Percentiles rank a stretch among this genome's conserved stretches.
phyloP scores from a whole-genome alignment of 2,888 invertebrate species.

The Eupithecia insigniata region DNA sequence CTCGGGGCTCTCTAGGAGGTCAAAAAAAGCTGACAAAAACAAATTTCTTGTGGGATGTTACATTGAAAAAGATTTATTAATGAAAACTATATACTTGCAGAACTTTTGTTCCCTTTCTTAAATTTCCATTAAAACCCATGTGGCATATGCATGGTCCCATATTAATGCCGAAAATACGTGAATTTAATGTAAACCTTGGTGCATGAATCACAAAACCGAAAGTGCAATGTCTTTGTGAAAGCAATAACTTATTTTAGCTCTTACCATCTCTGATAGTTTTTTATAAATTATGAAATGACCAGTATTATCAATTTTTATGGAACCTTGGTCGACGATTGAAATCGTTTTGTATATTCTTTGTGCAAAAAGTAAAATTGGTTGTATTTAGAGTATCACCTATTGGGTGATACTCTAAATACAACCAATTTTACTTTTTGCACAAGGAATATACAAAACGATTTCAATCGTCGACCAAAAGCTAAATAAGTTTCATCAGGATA shows the following conservation, averaged over 20 bases:
- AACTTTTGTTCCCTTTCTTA: neutral
- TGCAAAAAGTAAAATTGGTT: too few relatives aligned
- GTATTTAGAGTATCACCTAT: too few relatives aligned
- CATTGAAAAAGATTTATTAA: neutral
- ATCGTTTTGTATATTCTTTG: too few relatives aligned
- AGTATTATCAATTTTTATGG: neutral
- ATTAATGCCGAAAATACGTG: neutral
- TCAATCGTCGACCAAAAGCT: neutral
- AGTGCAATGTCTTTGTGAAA: slow-evolving; percentile 23
- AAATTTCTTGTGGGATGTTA: neutral
- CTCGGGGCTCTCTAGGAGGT: neutral
- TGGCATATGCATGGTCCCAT: neutral
- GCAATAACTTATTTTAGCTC: slow-evolving; percentile 48
- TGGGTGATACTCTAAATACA: neutral
- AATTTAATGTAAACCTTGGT: neutral
- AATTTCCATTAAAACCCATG: neutral
- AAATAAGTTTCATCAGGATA: neutral
- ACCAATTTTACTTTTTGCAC: neutral
- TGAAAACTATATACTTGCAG: neutral
- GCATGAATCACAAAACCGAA: slow-evolving; percentile 1
- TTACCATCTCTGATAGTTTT: slow-evolving; percentile 1
- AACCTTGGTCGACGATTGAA: neutral
- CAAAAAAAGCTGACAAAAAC: neutral
- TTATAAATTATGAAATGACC: neutral
- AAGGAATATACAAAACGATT: neutral